These are phyloP conservation scores for Arion vulgaris DNA, from an alignment of 1,140 invertebrate species.

Conservation along the genomic window DNA sequence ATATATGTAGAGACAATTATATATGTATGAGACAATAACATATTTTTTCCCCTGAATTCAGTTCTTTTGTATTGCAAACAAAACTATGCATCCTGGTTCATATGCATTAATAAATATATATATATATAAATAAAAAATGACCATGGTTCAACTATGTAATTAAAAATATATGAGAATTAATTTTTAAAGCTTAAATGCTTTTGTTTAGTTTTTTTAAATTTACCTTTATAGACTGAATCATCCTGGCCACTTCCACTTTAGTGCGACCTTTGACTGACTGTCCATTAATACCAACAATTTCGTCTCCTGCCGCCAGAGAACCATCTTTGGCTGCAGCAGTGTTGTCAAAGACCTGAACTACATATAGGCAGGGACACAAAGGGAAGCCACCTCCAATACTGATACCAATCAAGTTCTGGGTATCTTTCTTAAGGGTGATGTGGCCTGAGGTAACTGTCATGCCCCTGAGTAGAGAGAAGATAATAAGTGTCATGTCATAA, in stretches of 20 bases:
- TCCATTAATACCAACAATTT: conserved; percentile 93
- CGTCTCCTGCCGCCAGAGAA: conserved; percentile 86
- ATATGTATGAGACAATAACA: too few species aligned
- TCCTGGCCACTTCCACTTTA: conserved; percentile 97
- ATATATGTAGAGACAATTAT: too few species aligned
- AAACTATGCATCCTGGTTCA: too few species aligned
- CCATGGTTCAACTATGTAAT: too few species aligned
- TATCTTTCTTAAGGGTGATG: conserved; percentile 91
- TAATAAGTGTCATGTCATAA: background rate
- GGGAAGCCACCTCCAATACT: conserved; percentile 95
- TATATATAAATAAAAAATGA: too few species aligned
- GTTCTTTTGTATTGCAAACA: too few species aligned
- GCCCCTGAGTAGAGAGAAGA: conserved; percentile 81
- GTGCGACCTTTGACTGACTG: conserved; percentile 95
- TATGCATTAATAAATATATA: too few species aligned
- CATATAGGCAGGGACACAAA: conserved; percentile 96
- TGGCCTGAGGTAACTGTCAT: conserved; percentile 98
- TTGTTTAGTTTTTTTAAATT: conserved; percentile 25
- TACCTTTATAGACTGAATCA: conserved; percentile 93
- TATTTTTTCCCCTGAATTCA: too few species aligned
- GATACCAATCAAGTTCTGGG: conserved; percentile 96
- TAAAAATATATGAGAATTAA: too few species aligned
- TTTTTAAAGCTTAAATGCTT: too few species aligned
- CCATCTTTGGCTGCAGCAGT: conserved; percentile 85
- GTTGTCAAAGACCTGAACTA: conserved; percentile 98